Evolutionary conservation across 2,888 invertebrate genomes (phyloP).

Genomic region (Chrysina gloriosa): DNA sequence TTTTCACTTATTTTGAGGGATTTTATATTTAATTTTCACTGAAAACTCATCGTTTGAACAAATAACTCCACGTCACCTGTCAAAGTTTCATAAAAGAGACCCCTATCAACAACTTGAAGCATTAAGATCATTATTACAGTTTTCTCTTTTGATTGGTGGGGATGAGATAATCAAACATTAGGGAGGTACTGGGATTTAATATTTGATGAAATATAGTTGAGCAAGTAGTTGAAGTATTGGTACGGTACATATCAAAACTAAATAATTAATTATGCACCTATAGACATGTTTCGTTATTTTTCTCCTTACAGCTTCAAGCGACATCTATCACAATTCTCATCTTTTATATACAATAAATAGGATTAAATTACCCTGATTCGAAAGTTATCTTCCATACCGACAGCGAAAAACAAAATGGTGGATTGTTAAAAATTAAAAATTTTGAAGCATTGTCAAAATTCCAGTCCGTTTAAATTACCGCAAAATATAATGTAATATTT

Average conservation of each 20-base stretch:
- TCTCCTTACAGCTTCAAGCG: too few species aligned
- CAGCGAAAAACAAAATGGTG: slow-evolving; percentile 47
- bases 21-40: slow-evolving; percentile 11
- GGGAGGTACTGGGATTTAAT: too few species aligned
- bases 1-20: neutral
- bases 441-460: slow-evolving; percentile 51
- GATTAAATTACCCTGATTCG: slow-evolving; percentile 11
- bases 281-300: too few species aligned
- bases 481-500: slow-evolving; percentile 43
- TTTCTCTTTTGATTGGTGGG: neutral
- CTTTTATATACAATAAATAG: too few species aligned
- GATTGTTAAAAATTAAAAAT: slow-evolving; percentile 47
- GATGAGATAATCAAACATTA: too few species aligned
- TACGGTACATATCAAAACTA: too few species aligned
- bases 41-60: slow-evolving; percentile 35
- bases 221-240: too few species aligned
- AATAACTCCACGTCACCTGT: slow-evolving; percentile 51
- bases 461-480: slow-evolving; percentile 40
- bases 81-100: slow-evolving; percentile 39
- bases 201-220: too few species aligned
- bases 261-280: neutral
- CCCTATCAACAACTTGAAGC: neutral
- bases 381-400: slow-evolving; percentile 26
- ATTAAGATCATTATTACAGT: neutral
- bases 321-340: too few species aligned